Evolutionary conservation across 2,113 vertebrate genomes (phyloP).

Genomic region (Ursus arctos): DNA sequence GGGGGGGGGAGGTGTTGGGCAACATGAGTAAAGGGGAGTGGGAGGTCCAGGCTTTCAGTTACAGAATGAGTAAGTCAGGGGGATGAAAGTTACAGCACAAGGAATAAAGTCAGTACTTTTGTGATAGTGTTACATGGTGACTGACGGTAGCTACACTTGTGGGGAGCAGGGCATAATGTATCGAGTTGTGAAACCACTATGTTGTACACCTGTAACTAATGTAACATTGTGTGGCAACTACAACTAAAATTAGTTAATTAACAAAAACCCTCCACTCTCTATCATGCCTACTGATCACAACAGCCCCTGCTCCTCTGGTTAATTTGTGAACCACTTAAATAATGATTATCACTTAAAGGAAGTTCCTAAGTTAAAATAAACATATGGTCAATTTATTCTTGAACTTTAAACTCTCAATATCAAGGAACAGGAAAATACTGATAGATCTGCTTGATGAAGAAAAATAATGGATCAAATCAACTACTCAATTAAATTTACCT

Average conservation of each 20-base stretch:
- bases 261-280: neutral
- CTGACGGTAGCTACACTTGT: neutral
- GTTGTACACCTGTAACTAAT: neutral
- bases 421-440: slow-evolving; percentile 12
- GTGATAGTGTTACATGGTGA: neutral
- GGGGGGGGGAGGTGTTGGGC: neutral
- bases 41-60: neutral
- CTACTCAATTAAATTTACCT: slow-evolving; percentile 12
- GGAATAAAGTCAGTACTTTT: neutral
- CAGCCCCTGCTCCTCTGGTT: neutral
- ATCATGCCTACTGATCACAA: neutral
- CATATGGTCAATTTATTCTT: neutral
- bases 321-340: neutral
- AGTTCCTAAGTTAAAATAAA: neutral
- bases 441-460: slow-evolving; percentile 19
- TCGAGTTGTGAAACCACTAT: neutral
- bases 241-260: neutral
- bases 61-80: neutral
- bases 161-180: neutral
- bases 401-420: neutral
- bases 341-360: slow-evolving; percentile 10
- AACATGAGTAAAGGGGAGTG: neutral
- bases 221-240: neutral
- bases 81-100: neutral
- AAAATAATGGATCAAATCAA: slow-evolving; percentile 40